A percentile compares a stretch with the other conserved stretches of the same genome.
Evolutionary conservation across 1,140 invertebrate species (phyloP).

Genomic region (Meloidogyne floridensis): DNA sequence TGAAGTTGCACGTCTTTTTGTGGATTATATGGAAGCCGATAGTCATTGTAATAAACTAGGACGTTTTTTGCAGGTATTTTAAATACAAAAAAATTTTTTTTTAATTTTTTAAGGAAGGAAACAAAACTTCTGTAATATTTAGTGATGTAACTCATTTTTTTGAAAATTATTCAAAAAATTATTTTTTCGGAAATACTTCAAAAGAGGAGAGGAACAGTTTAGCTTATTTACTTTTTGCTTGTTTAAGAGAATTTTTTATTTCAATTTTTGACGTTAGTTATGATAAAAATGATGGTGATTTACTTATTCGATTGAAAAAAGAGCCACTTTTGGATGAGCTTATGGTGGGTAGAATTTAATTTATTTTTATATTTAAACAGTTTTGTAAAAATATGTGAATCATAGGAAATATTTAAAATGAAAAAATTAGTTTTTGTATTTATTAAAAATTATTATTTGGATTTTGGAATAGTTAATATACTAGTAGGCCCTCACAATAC

Average conservation of each 20-base stretch:
- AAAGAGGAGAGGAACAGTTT: not conserved
- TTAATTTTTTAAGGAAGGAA: not conserved
- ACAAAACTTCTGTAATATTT: not conserved
- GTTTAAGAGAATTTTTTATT: slow-evolving; percentile 1
- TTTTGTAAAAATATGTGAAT: not conserved
- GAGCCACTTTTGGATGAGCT: slow-evolving; percentile 4
- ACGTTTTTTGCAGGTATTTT: not conserved
- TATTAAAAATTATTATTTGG: too few relatives aligned
- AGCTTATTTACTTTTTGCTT: not conserved
- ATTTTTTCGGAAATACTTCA: not conserved
- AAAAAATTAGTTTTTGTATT: too few relatives aligned
- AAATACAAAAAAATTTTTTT: not conserved
- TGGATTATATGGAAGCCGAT: not conserved
- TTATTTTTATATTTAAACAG: not conserved
- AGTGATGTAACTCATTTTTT: not conserved
- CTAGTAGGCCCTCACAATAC: too few relatives aligned
- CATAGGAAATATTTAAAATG: not conserved
- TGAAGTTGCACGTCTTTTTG: not conserved
- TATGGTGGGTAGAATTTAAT: not conserved
- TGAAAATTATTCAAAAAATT: not conserved
- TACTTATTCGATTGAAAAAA: not conserved
- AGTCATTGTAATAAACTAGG: not conserved
- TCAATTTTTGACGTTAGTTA: not conserved
- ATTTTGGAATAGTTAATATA: too few relatives aligned
- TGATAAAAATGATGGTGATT: not conserved